Evolutionary conservation across 2,113 vertebrate genomes (phyloP), one percentile per base, ranked within the genome.

Genomic region (Platichthys stellatus): DNA sequence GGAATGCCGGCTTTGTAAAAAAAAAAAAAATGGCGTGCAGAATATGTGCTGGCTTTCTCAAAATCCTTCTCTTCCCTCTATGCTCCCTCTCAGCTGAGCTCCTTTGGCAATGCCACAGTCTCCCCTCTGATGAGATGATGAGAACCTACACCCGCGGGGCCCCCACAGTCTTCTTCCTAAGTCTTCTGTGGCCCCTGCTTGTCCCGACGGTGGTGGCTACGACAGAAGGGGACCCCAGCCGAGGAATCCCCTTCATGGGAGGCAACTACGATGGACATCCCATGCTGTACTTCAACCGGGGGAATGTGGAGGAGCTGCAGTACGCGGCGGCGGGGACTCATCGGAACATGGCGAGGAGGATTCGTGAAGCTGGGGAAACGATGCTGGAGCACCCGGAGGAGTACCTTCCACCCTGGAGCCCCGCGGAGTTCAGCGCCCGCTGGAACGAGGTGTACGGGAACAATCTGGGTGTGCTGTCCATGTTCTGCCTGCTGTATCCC

Each of bases 391-490:
- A 81, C 43, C 96, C 96, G 0, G 88, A 96, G 83, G 96, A 96
- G 57, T 99, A 97, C 90, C 96, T 99, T 40, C 98, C 98, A 9
- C 97, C 98, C 54, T 98, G 97, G 97, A 96, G 95, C 45, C 97
- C 96, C 0, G 95, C 93, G 0, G 96, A 97, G 12, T 99, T 97
- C 92, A 97, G 96, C 0, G 95, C 96, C 63, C 96, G 97, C 78
- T 99, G 98, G 98, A 99, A 99, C 45, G 98, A 99, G 89, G 95
- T 99, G 56, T 99, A 99, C 0, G 98, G 98, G 53, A 99, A 99
- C 93, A 99, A 99, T 91, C 87, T 99, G 7, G 97, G 97, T 0
- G 95, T 97, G 61, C 88, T 99, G 84, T 97, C 98, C 0, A 97
- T 99, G 95, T 99, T 96, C 93, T 99, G 96, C 60, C 88, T 99